A percentile compares a stretch with the other conserved stretches of the same genome.
These are phyloP conservation scores for Chiloscyllium punctatum DNA, from an alignment of 2,797 vertebrate species.

Conservation along the genomic window DNA sequence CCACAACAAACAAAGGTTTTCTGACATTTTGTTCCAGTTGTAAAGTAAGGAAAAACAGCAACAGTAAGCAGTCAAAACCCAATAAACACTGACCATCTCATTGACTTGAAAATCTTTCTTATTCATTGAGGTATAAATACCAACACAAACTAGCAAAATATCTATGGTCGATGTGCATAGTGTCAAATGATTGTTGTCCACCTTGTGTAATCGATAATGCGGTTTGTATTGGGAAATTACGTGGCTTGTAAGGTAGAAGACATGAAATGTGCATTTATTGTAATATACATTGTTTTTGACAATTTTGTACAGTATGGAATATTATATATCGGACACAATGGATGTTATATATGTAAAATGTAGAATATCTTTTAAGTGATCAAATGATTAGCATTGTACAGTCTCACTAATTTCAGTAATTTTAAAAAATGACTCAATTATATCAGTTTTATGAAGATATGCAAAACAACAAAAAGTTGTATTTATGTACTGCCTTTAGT, in stretches of 20 bases:
- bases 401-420: background rate
- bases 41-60: background rate
- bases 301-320: no score
- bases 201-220: background rate
- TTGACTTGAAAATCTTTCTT: background rate
- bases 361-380: background rate
- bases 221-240: background rate
- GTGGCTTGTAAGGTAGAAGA: background rate
- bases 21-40: background rate
- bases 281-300: background rate
- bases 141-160: background rate
- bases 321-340: background rate
- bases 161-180: background rate
- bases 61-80: background rate
- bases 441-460: background rate
- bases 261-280: background rate
- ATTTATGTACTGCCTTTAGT: background rate
- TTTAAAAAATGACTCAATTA: background rate
- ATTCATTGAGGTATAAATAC: background rate
- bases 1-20: no score
- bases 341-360: background rate
- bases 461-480: background rate
- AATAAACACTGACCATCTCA: background rate
- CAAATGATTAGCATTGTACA: background rate
- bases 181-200: background rate